Percentiles rank a stretch among this genome's conserved stretches.
These are phyloP conservation scores for Tenualosa ilisha DNA, from an alignment of 2,797 vertebrate genomes.

Conservation along the genomic window DNA sequence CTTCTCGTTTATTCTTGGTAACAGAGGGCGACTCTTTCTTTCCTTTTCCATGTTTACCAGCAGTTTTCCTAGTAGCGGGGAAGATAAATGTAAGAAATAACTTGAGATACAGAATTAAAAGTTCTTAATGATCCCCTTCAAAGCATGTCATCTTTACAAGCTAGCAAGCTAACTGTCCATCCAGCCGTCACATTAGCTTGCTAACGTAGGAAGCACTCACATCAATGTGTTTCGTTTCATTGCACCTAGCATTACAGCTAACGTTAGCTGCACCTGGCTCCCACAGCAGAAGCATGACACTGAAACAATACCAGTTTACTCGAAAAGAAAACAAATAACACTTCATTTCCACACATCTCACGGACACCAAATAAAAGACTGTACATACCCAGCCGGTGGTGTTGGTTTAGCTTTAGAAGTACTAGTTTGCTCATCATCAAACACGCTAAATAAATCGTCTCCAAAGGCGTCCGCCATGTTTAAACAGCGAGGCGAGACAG, in stretches of 20 bases:
- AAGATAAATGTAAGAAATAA: background rate
- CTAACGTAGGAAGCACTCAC: background rate
- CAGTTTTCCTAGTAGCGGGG: slow-evolving; percentile 68
- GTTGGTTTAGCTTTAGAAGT: slow-evolving; percentile 65
- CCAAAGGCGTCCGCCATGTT: slow-evolving; percentile 93
- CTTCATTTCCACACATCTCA: background rate
- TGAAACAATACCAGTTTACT: background rate
- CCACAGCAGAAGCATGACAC: background rate
- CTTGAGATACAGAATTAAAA: background rate
- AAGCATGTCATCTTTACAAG: background rate
- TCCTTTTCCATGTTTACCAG: slow-evolving; percentile 58
- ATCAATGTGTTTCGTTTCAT: background rate
- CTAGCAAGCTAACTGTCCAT: background rate
- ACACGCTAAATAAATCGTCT: slow-evolving; percentile 92
- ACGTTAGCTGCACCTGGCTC: background rate
- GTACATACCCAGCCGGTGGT: slow-evolving; percentile 68
- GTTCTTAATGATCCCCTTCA: background rate
- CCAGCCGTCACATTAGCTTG: background rate
- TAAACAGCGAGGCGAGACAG: slow-evolving; percentile 5
- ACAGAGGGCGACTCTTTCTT: slow-evolving; percentile 57
- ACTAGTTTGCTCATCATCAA: slow-evolving; percentile 82
- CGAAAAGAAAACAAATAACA: background rate
- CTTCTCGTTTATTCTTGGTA: slow-evolving; percentile 75
- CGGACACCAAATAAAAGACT: background rate
- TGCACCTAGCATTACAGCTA: background rate